Base-by-base conservation (phyloP, 2,113 vertebrate species). In the Irena cyanogastra region DNA sequence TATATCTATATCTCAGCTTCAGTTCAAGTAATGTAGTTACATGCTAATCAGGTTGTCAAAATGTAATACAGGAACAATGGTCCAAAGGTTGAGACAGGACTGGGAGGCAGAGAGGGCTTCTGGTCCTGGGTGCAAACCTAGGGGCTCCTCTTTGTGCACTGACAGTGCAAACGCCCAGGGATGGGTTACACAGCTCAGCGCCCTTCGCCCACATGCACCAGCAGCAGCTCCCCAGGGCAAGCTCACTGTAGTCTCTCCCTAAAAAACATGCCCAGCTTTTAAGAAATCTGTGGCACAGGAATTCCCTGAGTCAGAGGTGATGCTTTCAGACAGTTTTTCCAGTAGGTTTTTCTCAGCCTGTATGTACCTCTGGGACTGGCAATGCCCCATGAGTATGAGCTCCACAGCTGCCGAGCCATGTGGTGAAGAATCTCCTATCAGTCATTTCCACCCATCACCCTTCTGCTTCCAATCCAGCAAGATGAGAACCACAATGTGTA, bases 11-110 rank as follows among this genome's bases (percentile, higher is more conserved):
- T 33, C 53, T 87, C 70, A 47, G 68, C 47, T 74, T 74, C 57
- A 90, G 31, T 64, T 83, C 37, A 52, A 65, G 50, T 49, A 75
- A 90, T 21, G 53, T 26, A 88, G 79, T 61, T 80, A 65, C 41
- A 76, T 61, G 61, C 31, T 90, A 87, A 96, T 79, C 45, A 80
- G 71, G 59, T 35, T 92, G 59, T 88, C 75, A 94, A 80, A 87
- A 83, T 41, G 54, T 52, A 90, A 59, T 61, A 65, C 41, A 90
- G 61, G 82, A 84, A 72, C 78, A 83, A 33, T 35, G 70, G 49
- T 57, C 70, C 78, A 69, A 85, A 90, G 78, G 53, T 1, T 90
- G 88, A 47, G 44, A 39, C 19, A 76, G 70, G 28, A 45, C 57
- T 72, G 59, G 35, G 63, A 66, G 57, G 57, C 35, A 68, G 53